Conservation (phyloP, 2,113 vertebrate species). For the Labeo catla region DNA sequence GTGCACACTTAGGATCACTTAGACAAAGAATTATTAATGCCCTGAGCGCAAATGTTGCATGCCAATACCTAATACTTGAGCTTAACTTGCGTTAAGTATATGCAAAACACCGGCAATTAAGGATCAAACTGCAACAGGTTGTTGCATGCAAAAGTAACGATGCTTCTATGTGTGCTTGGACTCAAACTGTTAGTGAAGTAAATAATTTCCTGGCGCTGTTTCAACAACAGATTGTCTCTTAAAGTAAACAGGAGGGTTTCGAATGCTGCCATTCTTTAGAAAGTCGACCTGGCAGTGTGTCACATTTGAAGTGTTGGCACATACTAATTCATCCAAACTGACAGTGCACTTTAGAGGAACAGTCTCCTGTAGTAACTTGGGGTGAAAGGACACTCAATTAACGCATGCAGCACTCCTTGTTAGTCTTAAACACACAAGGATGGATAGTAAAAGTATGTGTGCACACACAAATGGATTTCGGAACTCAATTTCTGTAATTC, state of each 20-base stretch:
- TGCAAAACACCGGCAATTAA: neutral
- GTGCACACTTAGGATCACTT: neutral
- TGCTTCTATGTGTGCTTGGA: slow-evolving; percentile 2
- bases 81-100: neutral
- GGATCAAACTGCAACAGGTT: slow-evolving; percentile 9
- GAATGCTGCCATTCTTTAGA: slow-evolving; percentile 20
- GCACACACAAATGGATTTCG: neutral
- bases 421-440: neutral
- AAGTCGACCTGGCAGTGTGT: neutral
- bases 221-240: slow-evolving; percentile 27
- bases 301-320: slow-evolving; percentile 6
- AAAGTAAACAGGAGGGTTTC: slow-evolving; percentile 20
- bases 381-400: neutral
- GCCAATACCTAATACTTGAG: neutral
- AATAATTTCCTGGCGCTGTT: neutral
- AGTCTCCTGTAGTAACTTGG: neutral
- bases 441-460: neutral
- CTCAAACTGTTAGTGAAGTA: slow-evolving; percentile 17
- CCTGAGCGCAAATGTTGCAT: neutral
- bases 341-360: neutral
- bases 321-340: neutral
- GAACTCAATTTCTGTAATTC: neutral
- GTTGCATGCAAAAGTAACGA: neutral
- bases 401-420: neutral
- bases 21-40: neutral